Percentiles rank a stretch among this genome's conserved stretches.
Evolutionary conservation across 2,797 vertebrate species (phyloP).

Genomic region (Monodelphis domestica): DNA sequence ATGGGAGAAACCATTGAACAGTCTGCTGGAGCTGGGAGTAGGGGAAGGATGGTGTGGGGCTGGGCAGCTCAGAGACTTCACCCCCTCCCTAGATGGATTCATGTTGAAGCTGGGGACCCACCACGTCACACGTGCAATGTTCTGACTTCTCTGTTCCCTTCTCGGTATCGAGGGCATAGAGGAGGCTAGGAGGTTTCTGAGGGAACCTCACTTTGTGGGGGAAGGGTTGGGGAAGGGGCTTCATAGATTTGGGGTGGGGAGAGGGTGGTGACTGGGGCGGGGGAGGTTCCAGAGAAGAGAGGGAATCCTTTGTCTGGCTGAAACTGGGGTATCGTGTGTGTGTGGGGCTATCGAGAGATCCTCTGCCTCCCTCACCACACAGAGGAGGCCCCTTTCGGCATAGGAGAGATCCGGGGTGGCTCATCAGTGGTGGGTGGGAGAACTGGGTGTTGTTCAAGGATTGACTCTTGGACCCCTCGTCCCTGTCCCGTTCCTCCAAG

Average conservation of each 20-base stretch:
- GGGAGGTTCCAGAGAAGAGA: not conserved
- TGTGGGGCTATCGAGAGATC: not conserved
- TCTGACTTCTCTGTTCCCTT: slow-evolving; percentile 23
- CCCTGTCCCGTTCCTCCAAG: slow-evolving; percentile 11
- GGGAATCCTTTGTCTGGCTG: not conserved
- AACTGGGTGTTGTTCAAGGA: not conserved
- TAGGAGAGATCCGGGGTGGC: not conserved
- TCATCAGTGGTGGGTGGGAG: not conserved
- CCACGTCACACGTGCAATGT: slow-evolving; percentile 26
- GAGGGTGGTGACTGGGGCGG: not conserved
- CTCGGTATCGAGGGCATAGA: not conserved
- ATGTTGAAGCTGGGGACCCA: slow-evolving; percentile 27
- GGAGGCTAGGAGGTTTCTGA: not conserved
- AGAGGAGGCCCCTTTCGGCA: not conserved
- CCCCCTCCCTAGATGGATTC: slow-evolving; percentile 9
- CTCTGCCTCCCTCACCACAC: not conserved
- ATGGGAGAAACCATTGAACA: not conserved
- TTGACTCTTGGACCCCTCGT: slow-evolving; percentile 52
- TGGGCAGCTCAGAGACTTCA: not conserved
- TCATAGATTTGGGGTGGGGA: slow-evolving; percentile 3
- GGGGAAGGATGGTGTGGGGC: slow-evolving; percentile 24
- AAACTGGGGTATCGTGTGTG: not conserved
- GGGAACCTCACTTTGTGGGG: slow-evolving; percentile 3
- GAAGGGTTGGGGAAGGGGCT: slow-evolving; percentile 19
- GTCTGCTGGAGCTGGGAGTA: not conserved